Evolutionary conservation across 2,797 vertebrate genomes (phyloP).

Genomic region (Sebastes itinus): DNA sequence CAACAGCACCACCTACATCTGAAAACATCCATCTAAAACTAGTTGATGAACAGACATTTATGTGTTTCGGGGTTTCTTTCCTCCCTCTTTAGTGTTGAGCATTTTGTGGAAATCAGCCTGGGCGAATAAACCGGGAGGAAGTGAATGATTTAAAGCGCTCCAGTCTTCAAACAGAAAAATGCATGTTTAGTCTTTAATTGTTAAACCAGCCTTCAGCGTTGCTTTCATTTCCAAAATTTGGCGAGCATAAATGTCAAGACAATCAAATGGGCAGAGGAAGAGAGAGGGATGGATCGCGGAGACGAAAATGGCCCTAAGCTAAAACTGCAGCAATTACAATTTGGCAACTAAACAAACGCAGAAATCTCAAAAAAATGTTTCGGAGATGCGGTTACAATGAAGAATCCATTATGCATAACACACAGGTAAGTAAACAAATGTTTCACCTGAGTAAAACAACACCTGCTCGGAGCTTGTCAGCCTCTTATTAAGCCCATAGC

Average conservation of each 20-base stretch:
- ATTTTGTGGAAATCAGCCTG: not conserved
- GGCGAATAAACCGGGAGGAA: not conserved
- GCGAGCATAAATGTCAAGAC: conserved; percentile 24
- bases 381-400: not conserved
- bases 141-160: not conserved
- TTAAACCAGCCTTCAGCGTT: conserved; percentile 14
- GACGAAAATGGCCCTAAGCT: not conserved
- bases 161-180: conserved; percentile 19
- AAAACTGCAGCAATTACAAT: conserved; percentile 35
- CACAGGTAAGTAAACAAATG: conserved; percentile 4
- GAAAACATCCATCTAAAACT: not conserved
- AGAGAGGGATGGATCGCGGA: conserved; percentile 5
- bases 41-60: not conserved
- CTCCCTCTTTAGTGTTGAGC: not conserved
- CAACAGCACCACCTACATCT: not conserved
- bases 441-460: not conserved
- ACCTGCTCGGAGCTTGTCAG: not conserved
- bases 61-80: not conserved
- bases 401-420: not conserved
- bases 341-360: conserved; percentile 4
- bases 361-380: not conserved
- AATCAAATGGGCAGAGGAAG: conserved; percentile 24
- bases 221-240: conserved; percentile 42
- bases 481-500: conserved; percentile 11
- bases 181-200: conserved; percentile 12